Evolutionary conservation across 2,797 vertebrate genomes (phyloP), one percentile per base, ranked within the genome.

Genomic region (Pangasius sanitwongsei): DNA sequence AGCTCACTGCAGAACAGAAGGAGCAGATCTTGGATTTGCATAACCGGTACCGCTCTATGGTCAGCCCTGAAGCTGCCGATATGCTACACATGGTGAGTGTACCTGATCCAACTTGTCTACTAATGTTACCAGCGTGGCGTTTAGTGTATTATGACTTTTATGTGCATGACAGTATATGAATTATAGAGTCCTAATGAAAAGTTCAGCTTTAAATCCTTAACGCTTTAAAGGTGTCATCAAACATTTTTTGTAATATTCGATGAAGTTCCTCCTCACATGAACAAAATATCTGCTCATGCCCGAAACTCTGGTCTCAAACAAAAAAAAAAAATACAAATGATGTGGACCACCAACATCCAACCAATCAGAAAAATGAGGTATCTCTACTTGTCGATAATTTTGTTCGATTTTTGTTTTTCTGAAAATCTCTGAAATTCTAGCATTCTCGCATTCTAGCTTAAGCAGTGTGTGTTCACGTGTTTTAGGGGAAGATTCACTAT

Each of bases 51-150:
- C 94, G 96, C 82, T 93, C 94, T 28, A 84, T 65, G 88, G 95
- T 96, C 5, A 89, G 83, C 0, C 96, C 96, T 63, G 91, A 31
- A 0, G 95, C 96, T 59, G 90, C 95, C 0, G 94, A 95, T 91
- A 96, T 96, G 96, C 8, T 93, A 89, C 93, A 93, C 23, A 90
- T 96, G 95, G 96, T 96, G 93, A 95, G 28, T 50, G 55, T 23
- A 48, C 34, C 63, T 34, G 37, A 3, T 70, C 50, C 13, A 7
- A 11, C 81, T 15, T 63, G 6, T 63, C 12, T 37, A 63, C 44
- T 23, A 20, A 57, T 57, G 18, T 34, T 55, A 31, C 3, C 44
- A 15, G 74, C 12, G 7, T 77, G 44, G 25, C 13, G 25, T 2
- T 25, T 12, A 9, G 37, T 44, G 18, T 44, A 28, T 50, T 31